A percentile compares a stretch with the other conserved stretches of the same genome.
Evolutionary conservation across 2,113 vertebrate species (phyloP).

Genomic region (Prionailurus bengalensis): DNA sequence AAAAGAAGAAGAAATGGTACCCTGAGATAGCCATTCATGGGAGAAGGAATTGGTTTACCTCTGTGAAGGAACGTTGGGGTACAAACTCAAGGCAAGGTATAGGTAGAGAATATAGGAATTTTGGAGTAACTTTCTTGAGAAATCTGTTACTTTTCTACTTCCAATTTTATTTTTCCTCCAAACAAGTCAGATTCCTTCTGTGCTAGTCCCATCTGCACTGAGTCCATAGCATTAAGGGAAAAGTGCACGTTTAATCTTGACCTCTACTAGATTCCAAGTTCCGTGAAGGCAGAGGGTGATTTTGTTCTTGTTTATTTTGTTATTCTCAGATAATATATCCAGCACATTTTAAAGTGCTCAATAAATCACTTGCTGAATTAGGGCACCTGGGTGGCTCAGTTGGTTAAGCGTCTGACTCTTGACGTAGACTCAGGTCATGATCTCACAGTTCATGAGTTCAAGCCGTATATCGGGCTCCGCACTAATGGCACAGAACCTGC

Average conservation of each 20-base stretch:
- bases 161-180: neutral
- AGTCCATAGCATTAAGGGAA: neutral
- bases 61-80: neutral
- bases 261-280: neutral
- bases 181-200: neutral
- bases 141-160: neutral
- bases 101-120: neutral
- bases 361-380: neutral
- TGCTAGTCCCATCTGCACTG: neutral
- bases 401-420: too few species aligned
- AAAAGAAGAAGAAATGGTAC: neutral
- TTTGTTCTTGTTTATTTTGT: neutral
- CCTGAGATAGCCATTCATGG: neutral
- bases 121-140: neutral
- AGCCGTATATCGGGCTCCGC: too few species aligned
- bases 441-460: too few species aligned
- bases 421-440: too few species aligned
- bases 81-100: neutral
- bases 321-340: neutral
- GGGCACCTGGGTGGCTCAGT: too few species aligned
- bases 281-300: neutral
- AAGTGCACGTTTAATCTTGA: neutral
- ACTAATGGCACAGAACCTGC: too few species aligned
- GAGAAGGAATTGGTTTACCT: neutral
- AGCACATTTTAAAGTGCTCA: neutral